Evolutionary conservation across 1,140 invertebrate species (phyloP).

Genomic region (Drosophila ohnishii): DNA sequence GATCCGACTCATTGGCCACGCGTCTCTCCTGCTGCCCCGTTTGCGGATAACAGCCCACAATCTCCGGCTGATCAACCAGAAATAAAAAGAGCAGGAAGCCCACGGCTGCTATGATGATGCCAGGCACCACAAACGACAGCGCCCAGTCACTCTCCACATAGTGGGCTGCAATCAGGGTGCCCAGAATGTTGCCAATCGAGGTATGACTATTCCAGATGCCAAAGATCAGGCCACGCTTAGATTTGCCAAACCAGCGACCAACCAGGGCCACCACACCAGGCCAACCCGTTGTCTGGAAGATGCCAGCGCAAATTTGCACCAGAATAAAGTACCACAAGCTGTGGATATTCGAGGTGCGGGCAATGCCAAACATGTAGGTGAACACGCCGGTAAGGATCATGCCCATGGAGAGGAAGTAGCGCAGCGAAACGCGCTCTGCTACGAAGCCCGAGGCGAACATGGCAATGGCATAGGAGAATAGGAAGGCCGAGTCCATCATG

Average conservation of each 20-base stretch:
- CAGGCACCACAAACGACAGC: constrained; percentile 95
- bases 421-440: constrained; percentile 94
- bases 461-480: constrained; percentile 95
- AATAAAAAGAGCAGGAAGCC: constrained; percentile 95
- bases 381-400: constrained; percentile 95
- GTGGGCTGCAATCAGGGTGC: constrained; percentile 91
- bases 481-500: constrained; percentile 94
- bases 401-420: constrained; percentile 94
- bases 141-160: constrained; percentile 96
- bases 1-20: constrained; percentile 70
- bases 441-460: constrained; percentile 97
- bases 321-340: constrained; percentile 92
- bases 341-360: constrained; percentile 92
- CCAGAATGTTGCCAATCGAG: constrained; percentile 97
- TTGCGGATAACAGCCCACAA: constrained; percentile 87
- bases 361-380: constrained; percentile 95
- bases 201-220: constrained; percentile 99
- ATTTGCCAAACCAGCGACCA: constrained; percentile 97
- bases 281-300: constrained; percentile 94
- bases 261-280: constrained; percentile 96
- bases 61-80: constrained; percentile 90
- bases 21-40: constrained; percentile 37
- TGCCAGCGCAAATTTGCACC: constrained; percentile 91
- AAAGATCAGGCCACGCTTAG: constrained; percentile 95
- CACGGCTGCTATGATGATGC: constrained; percentile 90